A percentile compares a stretch with the other conserved stretches of the same genome.
Evolutionary conservation across 2,113 vertebrate genomes (phyloP).

Genomic region (Gnathonemus echidnorhynchus): DNA sequence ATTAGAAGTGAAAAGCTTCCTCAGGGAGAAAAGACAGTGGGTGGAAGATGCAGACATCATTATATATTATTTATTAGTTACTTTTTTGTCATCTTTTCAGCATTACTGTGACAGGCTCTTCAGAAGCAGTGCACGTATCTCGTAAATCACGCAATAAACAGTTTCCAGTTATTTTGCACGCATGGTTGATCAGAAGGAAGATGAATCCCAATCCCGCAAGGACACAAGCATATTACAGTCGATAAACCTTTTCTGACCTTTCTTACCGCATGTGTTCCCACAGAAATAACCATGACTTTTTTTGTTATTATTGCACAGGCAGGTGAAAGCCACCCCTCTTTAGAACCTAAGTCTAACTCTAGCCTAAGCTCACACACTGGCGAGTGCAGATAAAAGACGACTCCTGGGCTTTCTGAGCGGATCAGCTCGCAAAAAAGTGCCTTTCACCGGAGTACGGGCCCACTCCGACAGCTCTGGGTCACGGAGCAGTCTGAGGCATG

Average conservation of each 20-base stretch:
- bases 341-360: background rate
- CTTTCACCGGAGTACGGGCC: background rate
- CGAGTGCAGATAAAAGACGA: background rate
- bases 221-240: background rate
- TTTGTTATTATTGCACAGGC: background rate
- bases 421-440: background rate
- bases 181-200: background rate
- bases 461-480: background rate
- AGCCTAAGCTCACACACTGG: background rate
- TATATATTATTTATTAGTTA: conserved; percentile 6
- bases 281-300: background rate
- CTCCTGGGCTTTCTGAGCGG: background rate
- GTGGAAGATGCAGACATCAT: background rate
- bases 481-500: background rate
- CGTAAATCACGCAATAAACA: background rate
- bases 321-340: background rate
- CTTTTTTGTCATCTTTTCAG: conserved; percentile 3
- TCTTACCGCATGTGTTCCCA: background rate
- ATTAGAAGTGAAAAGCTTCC: background rate
- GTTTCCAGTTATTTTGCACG: background rate
- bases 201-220: background rate
- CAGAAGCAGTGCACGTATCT: conserved; percentile 1
- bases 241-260: conserved; percentile 7
- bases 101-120: background rate
- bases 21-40: background rate